A percentile compares a stretch with the other conserved stretches of the same genome.
Evolutionary conservation across 2,113 vertebrate genomes (phyloP).

Genomic region (Chaetura pelagica): DNA sequence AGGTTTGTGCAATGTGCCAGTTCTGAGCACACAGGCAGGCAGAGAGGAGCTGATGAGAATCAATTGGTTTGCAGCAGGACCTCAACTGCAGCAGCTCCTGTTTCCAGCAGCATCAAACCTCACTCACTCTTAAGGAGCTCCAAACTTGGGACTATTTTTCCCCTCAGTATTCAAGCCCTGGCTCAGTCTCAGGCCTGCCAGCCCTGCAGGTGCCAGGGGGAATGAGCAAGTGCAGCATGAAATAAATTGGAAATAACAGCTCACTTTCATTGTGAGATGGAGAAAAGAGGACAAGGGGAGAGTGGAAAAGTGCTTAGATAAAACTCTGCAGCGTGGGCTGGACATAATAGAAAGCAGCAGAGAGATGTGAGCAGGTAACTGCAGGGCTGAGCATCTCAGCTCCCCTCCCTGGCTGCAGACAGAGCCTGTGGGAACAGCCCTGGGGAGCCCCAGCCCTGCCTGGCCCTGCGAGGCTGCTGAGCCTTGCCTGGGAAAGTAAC

Average conservation of each 20-base stretch:
- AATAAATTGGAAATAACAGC: conserved; percentile 2
- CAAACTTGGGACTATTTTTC: neutral
- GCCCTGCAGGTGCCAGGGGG: neutral
- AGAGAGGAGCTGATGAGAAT: neutral
- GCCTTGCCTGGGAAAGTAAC: neutral
- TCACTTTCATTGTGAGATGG: neutral
- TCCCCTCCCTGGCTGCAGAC: too few species aligned
- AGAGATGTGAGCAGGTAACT: neutral
- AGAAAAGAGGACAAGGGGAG: neutral
- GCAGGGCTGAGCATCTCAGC: neutral
- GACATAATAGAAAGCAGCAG: neutral
- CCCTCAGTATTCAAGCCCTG: neutral
- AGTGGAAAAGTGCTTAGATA: neutral
- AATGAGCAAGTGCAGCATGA: neutral
- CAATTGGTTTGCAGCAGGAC: neutral
- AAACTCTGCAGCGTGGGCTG: neutral
- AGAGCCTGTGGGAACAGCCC: too few species aligned
- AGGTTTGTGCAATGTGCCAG: neutral
- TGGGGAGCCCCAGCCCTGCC: neutral
- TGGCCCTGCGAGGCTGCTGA: too few species aligned
- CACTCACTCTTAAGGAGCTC: neutral
- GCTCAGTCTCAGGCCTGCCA: neutral
- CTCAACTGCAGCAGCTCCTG: neutral
- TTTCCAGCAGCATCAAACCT: neutral
- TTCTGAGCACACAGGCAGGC: neutral